Base-by-base conservation (phyloP, 2,888 invertebrate genomes). In the Plagodis dolabraria region DNA sequence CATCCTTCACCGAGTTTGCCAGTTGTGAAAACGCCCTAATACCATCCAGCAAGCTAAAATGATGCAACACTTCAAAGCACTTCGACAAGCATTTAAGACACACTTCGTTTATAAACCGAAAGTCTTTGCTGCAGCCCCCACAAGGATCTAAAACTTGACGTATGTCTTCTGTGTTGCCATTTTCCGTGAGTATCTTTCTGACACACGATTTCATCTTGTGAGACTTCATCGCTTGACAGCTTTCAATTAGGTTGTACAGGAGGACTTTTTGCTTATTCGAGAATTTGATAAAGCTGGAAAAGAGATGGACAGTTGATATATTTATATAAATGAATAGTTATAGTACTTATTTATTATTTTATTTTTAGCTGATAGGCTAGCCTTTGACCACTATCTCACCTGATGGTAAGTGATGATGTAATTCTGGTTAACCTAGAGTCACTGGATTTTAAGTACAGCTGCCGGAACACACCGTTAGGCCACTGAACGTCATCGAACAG, bases 241-340 rank as follows among this genome's bases (percentile, higher is more conserved):
- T 79, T 53, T 85, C 87, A 58, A 87, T 82, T n/a, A 92, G 69
- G 63, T 91, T 92, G 79, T 89, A 91, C 0, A 92, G 80, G 0
- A 92, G 80, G 9, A 84, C 61, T 56, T 77, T 86, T 62, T 92
- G 92, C 62, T 89, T 92, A 33, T 65, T 62, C 0, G 85, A 89
- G 10, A 92, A 62, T 65, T 77, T 78, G 43, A 89, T 77, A 62
- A 90, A 86, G 35, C 90, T 86, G 75, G 42, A 83, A 84, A 50
- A 38, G n/a, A 42, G 42, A 42, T 6, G 42, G 7, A 38, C 4
- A 22, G 4, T 22, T 22, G 22, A 22, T 22, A 22, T 22, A 22
- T 22, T 22, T 22, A 2, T 22, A 4, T 22, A 1, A 22, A 22
- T 22, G 1, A 36, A 36, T 36, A 36, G 7, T 36, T 36, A 4